Base-by-base conservation (phyloP, 2,113 vertebrate species). In the Austrofundulus limnaeus region DNA sequence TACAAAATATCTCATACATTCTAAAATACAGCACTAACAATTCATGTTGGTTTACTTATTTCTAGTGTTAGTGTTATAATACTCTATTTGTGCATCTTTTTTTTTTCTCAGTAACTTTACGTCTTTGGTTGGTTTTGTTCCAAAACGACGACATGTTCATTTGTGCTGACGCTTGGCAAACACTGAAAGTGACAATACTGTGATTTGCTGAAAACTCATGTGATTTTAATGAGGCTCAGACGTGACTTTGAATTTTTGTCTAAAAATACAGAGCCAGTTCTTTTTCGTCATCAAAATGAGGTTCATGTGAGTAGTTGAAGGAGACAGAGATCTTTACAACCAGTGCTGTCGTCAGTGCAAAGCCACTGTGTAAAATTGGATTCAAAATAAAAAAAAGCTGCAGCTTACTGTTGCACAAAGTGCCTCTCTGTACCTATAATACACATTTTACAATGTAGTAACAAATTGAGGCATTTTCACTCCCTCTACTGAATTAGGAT, bases 111-210 rank as follows among this genome's bases (percentile, higher is more conserved):
- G 58, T 81, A 50, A 54, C 37, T 70, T 70, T 80, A 83, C 72
- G 88, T 93, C 92, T 93, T 93, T 93, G 92, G 92, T 92, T 85
- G 75, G 66, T 78, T 85, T 80, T 78, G 63, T 78, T 77, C 50
- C 21, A 50, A 81, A 66, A 68, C 57, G 24, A 57, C 54, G 39
- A 78, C 72, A 78, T 59, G 23, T 65, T 70, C 12, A 34, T 58
- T 65, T 53, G 42, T 42, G 49, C 62, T 77, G 64, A 77, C 2
- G 59, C 50, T 66, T 75, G 16, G 49, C 65, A 77, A 76, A 72
- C 11, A 52, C 48, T 54, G 38, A 70, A n/a, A 67, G 77, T 61
- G 58, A 66, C 15, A 53, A 37, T 59, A 34, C 37, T 72, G 13
- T 70, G 24, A 20, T 47, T 24, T 50, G 45, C 20, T 64, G 31